Percentiles rank a stretch among this genome's conserved stretches.
Evolutionary conservation across 2,113 vertebrate species (phyloP).

Genomic region (Burhinus oedicnemus): DNA sequence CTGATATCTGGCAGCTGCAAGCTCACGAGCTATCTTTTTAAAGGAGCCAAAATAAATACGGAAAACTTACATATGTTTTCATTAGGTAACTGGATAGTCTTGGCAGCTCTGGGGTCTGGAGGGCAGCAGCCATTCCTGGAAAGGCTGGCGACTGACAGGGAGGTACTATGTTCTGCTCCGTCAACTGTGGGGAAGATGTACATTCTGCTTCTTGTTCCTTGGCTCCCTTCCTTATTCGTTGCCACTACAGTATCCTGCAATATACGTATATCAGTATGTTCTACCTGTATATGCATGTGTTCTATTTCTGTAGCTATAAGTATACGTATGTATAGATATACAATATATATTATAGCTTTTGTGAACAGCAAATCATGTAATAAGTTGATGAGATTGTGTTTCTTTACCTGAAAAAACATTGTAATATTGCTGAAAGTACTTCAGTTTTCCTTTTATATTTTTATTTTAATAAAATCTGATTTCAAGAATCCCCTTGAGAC

Average conservation of each 20-base stretch:
- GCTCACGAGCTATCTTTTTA: not conserved
- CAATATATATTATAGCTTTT: not conserved
- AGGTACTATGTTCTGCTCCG: not conserved
- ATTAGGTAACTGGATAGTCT: not conserved
- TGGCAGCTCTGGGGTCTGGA: not conserved
- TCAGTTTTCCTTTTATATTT: not conserved
- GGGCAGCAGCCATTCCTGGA: not conserved
- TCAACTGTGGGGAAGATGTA: not conserved
- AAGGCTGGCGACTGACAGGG: not conserved
- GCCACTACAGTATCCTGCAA: not conserved
- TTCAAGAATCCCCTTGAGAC: not conserved
- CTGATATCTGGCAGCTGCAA: not conserved
- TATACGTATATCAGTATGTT: not conserved
- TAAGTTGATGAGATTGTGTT: rapidly evolving
- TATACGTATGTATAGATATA: not conserved
- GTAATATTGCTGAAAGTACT: not conserved
- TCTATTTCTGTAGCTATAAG: not conserved
- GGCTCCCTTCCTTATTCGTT: not conserved
- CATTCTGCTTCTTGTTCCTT: not conserved
- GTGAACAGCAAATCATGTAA: not conserved
- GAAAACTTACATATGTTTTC: not conserved
- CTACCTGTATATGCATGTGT: not conserved
- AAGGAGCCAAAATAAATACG: not conserved
- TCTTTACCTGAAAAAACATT: not conserved
- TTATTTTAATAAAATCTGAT: not conserved